Conservation (phyloP, 2,113 vertebrate genomes). For the Anguilla rostrata region DNA sequence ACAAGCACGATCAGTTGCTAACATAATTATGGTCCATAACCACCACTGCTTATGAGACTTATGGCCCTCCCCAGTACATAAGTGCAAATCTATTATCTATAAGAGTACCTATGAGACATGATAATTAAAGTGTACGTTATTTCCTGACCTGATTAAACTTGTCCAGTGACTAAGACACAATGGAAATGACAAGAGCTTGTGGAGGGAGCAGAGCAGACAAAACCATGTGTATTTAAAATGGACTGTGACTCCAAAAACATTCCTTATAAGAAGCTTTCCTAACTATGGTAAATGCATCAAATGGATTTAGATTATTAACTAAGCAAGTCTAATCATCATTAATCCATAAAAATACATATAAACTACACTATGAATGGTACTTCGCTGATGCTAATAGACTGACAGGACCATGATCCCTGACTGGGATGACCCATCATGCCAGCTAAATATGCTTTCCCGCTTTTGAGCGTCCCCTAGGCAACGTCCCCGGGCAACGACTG, state of each 20-base stretch:
- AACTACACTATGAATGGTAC: not conserved
- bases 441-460: not conserved
- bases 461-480: not conserved
- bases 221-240: not conserved
- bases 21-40: not conserved
- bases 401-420: not conserved
- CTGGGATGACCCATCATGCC: not conserved
- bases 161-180: not conserved
- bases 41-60: not conserved
- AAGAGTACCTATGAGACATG: not conserved
- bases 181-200: not conserved
- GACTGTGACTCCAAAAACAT: not conserved
- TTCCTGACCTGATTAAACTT: not conserved
- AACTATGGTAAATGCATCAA: not conserved
- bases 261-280: not conserved
- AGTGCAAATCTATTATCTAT: constrained; percentile 10
- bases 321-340: not conserved
- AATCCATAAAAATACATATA: not conserved
- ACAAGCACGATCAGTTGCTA: not conserved
- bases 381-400: not conserved
- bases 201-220: not conserved
- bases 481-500: not conserved
- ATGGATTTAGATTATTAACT: not conserved
- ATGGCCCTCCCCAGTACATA: not conserved
- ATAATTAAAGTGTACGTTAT: not conserved